phyloP scores from a whole-genome alignment of 1,140 invertebrate species.

The Leptopilina boulardi region DNA sequence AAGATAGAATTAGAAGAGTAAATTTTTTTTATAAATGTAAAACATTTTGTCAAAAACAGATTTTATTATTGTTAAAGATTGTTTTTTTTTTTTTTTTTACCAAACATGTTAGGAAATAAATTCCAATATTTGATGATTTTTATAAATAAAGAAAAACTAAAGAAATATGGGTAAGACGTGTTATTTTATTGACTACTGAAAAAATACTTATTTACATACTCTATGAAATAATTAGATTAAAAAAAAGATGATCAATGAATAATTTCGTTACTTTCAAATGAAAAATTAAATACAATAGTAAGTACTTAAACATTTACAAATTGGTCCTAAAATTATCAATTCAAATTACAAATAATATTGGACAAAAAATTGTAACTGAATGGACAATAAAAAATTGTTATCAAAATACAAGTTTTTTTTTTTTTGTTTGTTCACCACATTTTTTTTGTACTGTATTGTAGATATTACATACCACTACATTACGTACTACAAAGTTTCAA shows the following conservation, averaged over 20 bases:
- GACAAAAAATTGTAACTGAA: background rate
- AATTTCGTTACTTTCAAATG: conserved; percentile 42
- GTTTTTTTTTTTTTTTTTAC: no score
- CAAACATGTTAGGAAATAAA: no score
- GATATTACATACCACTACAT: background rate
- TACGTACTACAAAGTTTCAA: background rate
- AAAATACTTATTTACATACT: conserved; percentile 13
- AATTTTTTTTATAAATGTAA: background rate
- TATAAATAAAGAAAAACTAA: background rate
- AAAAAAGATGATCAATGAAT: conserved; percentile 32
- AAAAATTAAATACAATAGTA: conserved; percentile 42
- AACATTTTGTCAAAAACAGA: no score
- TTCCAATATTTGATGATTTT: background rate
- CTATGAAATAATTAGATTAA: conserved; percentile 29
- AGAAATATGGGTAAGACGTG: background rate
- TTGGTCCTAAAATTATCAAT: background rate
- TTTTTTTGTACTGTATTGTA: conserved; percentile 2
- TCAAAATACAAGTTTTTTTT: background rate
- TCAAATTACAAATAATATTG: conserved; percentile 2
- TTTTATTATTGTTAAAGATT: no score
- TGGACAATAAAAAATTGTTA: background rate
- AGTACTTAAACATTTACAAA: conserved; percentile 8
- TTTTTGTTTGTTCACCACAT: background rate
- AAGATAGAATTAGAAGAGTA: background rate
- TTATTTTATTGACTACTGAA: background rate